Evolutionary conservation across 2,113 vertebrate species (phyloP).

Genomic region (Falco punctatus): DNA sequence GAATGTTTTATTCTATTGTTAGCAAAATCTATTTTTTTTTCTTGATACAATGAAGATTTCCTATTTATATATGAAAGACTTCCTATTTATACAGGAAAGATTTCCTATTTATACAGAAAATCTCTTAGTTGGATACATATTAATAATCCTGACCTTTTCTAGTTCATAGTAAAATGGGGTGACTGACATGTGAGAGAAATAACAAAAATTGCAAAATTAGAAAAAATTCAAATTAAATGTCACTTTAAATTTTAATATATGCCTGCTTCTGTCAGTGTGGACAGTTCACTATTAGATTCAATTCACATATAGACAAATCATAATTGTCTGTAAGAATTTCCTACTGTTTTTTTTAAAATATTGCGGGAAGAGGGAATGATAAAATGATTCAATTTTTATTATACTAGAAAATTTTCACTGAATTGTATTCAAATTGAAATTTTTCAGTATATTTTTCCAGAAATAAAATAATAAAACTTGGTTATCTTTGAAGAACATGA

Average conservation of each 20-base stretch:
- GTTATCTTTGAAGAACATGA: constrained; percentile 16
- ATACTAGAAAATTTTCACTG: neutral
- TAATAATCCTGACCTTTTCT: neutral
- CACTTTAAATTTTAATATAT: neutral
- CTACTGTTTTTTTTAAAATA: neutral
- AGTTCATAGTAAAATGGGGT: neutral
- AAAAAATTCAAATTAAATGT: neutral
- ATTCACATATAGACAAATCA: neutral
- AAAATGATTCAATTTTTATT: neutral
- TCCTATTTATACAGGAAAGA: neutral
- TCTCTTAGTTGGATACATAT: neutral
- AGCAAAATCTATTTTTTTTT: neutral
- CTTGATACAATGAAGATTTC: neutral
- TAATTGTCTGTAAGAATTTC: neutral
- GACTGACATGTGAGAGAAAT: neutral
- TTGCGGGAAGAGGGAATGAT: neutral
- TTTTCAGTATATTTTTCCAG: constrained; percentile 27
- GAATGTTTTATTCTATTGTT: neutral
- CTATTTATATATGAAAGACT: neutral
- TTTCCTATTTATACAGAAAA: neutral
- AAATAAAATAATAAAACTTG: constrained; percentile 46
- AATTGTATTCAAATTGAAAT: constrained; percentile 13
- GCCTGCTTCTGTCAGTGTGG: neutral
- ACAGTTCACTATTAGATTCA: neutral
- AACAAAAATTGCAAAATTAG: neutral